Evolutionary conservation across 2,113 vertebrate species (phyloP).

Genomic region (Hirundichthys speculiger): DNA sequence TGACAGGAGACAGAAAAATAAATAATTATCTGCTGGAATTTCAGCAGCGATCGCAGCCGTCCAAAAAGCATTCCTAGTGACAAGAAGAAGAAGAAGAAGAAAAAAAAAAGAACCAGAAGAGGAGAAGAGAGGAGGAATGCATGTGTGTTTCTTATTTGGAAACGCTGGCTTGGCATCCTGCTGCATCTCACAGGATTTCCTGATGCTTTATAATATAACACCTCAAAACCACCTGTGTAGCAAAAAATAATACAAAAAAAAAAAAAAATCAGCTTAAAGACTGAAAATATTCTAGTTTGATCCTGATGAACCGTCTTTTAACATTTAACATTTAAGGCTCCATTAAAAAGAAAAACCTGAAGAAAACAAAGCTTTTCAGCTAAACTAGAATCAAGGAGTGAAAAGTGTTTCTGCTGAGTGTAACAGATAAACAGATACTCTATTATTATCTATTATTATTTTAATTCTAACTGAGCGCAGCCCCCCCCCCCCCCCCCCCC

Average conservation of each 20-base stretch:
- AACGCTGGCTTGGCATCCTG: constrained; percentile 7
- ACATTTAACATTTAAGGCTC: too few species aligned
- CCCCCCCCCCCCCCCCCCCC: too few species aligned
- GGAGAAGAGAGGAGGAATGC: constrained; percentile 7
- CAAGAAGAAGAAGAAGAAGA: constrained; percentile 37
- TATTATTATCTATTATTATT: too few species aligned
- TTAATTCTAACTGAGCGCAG: too few species aligned
- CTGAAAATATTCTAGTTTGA: background rate
- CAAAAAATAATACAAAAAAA: background rate
- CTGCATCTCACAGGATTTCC: too few species aligned
- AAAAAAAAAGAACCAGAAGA: constrained; percentile 20
- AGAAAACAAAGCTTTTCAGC: too few species aligned
- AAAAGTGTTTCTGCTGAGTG: too few species aligned
- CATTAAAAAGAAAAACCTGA: too few species aligned
- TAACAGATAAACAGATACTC: too few species aligned
- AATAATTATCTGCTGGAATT: constrained; percentile 43
- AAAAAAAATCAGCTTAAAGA: background rate
- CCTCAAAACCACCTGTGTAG: background rate
- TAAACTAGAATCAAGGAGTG: too few species aligned
- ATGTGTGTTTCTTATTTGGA: constrained; percentile 46
- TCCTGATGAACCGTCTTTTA: too few species aligned
- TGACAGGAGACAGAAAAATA: constrained; percentile 46
- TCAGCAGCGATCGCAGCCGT: constrained; percentile 30
- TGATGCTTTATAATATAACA: too few species aligned
- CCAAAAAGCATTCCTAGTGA: constrained; percentile 49